Evolutionary conservation across 2,113 vertebrate species (phyloP), one percentile per base, ranked within the genome.

Genomic region (Polyodon spathula): DNA sequence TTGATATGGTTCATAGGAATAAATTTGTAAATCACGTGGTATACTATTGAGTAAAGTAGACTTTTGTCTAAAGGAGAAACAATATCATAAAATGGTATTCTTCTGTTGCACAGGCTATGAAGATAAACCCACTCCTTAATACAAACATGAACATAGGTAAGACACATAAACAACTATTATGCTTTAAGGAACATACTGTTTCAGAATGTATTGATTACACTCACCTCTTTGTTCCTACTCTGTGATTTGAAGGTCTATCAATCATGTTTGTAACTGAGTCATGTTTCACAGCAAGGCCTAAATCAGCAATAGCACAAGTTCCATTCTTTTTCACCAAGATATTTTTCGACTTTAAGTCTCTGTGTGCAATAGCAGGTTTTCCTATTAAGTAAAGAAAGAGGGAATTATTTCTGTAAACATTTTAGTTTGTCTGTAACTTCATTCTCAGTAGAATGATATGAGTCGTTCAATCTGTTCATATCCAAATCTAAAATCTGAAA

Each of bases 291-390:
- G 96, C 94, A 80, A 99, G 79, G 5, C 96, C 96, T 69, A 99
- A 77, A 72, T 99, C 96, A 0, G 93, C 94, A 9, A 99, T 96
- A 76, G 88, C 94, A 1, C 95, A 97, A 0, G 81, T 91, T 59
- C 94, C 90, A 6, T 93, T 96, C 79, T 83, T 94, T 83, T 93
- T 98, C 77, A 99, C 94, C 65, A 99, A 79, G 74, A 99, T 89
- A 68, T 99, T 99, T 73, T 97, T 98, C 44, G 96, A 97, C 63
- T 99, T 99, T 59, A 99, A 84, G n/a, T 99, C 96, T 67, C 96
- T 85, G 80, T 99, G 96, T 5, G 96, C 92, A 5, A 99, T 97
- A 1, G 94, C 95, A 4, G 96, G 96, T 73, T 99, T 99, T 60
- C 96, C 96, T 99, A 73, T 0, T 37, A 69, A 5, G 27, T 61